Evolutionary conservation across 2,888 invertebrate species (phyloP), one percentile per base, ranked within the genome.

Genomic region (Polylopha cassiicola): DNA sequence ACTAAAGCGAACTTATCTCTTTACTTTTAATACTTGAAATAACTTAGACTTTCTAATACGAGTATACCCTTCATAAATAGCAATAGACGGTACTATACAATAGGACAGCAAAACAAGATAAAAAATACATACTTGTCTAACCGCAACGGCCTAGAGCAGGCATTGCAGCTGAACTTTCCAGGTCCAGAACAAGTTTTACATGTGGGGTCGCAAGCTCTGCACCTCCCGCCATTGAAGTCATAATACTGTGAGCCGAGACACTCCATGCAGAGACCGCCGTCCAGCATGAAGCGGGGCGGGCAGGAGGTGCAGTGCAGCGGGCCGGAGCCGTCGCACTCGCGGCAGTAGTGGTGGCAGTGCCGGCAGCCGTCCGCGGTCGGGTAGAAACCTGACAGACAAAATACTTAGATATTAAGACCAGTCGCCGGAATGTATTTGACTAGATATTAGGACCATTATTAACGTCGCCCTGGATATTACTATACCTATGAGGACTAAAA

Each of bases 261-360:
- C 64, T 91, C 92, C 89, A 92, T 91, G 63, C 93, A 93, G 0
- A 91, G 80, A 3, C 91, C 91, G 43, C 91, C 90, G 50, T 92
- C 91, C 5, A 92, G 72, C 90, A 91, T 91, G 59, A 89, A 91
- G 89, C 89, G 90, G 0, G 89, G 79, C 0, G 91, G 91, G 50
- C 93, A 93, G 0, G 92, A 90, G 23, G 89, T 91, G 70, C 93
- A 93, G 57, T 90, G 89, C 31, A 92, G 76, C 0, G 92, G 92
- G 0, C 92, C 92, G 33, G 92, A 91, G 47, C 91, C 95, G 67
- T 91, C 91, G 71, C 96, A 96, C 55, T 94, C 94, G 50, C 91
- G 90, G 73, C 96, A 96, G 63, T 93, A 93, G 72, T 94, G 93
- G 81, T 95, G 95, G 77, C 96, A 96, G 72, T 92, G 94, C 50